Conservation (phyloP, 2,113 vertebrate species). For the Rhinichthys klamathensis region DNA sequence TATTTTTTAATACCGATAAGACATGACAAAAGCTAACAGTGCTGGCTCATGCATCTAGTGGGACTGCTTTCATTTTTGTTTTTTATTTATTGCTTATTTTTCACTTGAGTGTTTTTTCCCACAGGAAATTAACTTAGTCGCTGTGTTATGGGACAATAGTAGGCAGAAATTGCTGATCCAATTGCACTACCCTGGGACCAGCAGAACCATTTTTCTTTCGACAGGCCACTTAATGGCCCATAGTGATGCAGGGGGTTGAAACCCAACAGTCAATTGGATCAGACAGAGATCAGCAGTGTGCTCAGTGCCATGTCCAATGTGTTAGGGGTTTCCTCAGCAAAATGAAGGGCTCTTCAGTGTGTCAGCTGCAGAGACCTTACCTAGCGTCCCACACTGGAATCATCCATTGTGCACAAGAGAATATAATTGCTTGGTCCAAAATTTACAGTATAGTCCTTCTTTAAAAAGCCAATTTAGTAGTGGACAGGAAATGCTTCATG, state of each 20-base stretch:
- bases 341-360: constrained; percentile 41
- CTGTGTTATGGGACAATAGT: constrained; percentile 64
- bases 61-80: constrained; percentile 21
- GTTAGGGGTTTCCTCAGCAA: constrained; percentile 52
- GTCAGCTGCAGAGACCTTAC: background rate
- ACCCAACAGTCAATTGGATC: constrained; percentile 67
- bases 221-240: constrained; percentile 71
- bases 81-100: constrained; percentile 62
- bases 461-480: background rate
- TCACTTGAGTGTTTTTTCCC: constrained; percentile 63
- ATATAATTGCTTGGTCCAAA: background rate
- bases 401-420: background rate
- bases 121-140: constrained; percentile 73
- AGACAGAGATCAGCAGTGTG: constrained; percentile 62
- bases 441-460: background rate
- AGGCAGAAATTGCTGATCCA: constrained; percentile 66
- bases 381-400: background rate
- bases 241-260: constrained; percentile 67
- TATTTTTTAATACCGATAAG: background rate
- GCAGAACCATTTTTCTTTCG: constrained; percentile 71
- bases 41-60: background rate
- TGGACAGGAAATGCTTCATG: background rate
- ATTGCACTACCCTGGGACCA: constrained; percentile 66
- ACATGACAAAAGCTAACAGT: constrained; percentile 3
- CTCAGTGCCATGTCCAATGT: constrained; percentile 50